Base-by-base conservation (phyloP, 2,888 invertebrate species). In the Cryptus viduatorius region DNA sequence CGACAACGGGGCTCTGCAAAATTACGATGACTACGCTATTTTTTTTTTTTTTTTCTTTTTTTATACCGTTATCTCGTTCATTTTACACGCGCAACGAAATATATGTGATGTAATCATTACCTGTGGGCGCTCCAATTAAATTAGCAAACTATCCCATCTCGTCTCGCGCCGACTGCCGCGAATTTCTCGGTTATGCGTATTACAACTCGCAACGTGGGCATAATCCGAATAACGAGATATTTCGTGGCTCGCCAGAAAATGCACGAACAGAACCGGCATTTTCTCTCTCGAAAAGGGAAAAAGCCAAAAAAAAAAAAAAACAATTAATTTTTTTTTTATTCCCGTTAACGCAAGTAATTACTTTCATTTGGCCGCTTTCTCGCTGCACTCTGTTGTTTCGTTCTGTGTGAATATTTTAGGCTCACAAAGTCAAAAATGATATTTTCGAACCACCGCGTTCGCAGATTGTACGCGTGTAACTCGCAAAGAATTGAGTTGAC, bases 201-300 rank as follows among this genome's bases (percentile, higher is more conserved):
- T 77, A 65, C 37, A 77, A 82, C 44, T 59, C n/a, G 76, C 82
- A 71, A 56, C 53, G 77, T 29, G 56, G 56, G 71, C 82, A 67
- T 59, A 72, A 64, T 77, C 46, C 14, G 53, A 65, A 53, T 65
- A 77, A 46, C 59, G 46, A 48, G 64, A 37, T 67, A 77, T 71
- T 61, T 64, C 37, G 48, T 19, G 31, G 69, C n/a, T 59, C 59
- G 31, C 31, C n/a, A n/a, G 14, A 59, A 37, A 59, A 31, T 12
- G 24, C 59, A 59, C 29, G 59, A 14, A 10, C 29, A 5, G 31
- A 7, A 24, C n/a, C 59, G 29, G 31, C 24, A 59, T 59, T n/a
- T 59, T 29, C 29, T 7, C 10, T 56, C 7, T 3, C 8, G 4
- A 7, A 12, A 59, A 59, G 14, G 19, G 24, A 24, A 24, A 24